Evolutionary conservation across 2,797 vertebrate species (phyloP), one percentile per base, ranked within the genome.

Genomic region (Merluccius polli): DNA sequence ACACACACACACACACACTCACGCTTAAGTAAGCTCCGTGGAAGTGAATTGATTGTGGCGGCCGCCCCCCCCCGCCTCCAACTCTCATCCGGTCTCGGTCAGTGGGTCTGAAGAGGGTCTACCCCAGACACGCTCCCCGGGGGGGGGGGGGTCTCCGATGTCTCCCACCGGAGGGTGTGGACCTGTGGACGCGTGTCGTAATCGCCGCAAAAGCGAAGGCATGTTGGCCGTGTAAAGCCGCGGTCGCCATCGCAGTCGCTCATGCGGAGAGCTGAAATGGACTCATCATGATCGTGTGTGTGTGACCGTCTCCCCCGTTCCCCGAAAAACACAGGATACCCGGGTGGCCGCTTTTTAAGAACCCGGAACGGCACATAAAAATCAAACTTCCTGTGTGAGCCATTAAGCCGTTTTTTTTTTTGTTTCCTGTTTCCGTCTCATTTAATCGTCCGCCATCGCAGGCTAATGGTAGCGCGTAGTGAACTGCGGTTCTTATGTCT

Each of bases 151-250:
- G 85, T 89, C 86, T 89, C 92, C 84, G 86, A 74, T 90, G 88
- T 86, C 78, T 85, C 83, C 89, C 84, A 84, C 82, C 74, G 81
- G 81, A 81, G 84, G 77, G 83, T 87, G 85, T 89, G 84, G 81
- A 88, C 83, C 86, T 87, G 90, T 92, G 89, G n/a, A n/a, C n/a
- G n/a, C n/a, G n/a, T 91, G 85, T 93, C 90, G 89, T 89, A 92
- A 92, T 93, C 89, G 89, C 87, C 87, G 90, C 90, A 86, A 92
- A 89, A 82, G 44, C 88, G 78, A 88, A 87, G 83, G 86, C 77
- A 83, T 72, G 76, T 67, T 18, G 67, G 69, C 81, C 80, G 86
- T 87, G 77, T 82, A 77, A 65, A n/a, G n/a, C n/a, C n/a, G 38
- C 38, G 13, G 38, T 44, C 12, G 1, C 38, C 38, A 16, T 36